Evolutionary conservation across 1,140 invertebrate species (phyloP), one percentile per base, ranked within the genome.

Genomic region (Bilobella aurantiaca): DNA sequence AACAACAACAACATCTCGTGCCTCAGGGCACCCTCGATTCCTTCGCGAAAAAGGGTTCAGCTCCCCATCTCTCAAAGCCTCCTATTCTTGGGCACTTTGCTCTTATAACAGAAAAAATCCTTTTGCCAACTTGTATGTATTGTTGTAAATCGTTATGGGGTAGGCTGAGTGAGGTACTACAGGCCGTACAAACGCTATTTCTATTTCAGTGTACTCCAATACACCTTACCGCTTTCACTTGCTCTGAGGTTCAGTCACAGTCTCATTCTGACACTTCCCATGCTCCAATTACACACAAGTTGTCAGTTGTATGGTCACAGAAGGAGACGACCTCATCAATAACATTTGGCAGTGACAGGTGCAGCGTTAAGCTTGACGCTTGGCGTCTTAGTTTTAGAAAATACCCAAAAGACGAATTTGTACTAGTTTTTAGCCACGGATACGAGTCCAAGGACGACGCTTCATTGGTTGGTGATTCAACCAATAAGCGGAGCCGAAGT

Each of bases 241-340:
- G 3, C 23, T 14, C 49, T n/a, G n/a, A n/a, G n/a, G n/a, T n/a
- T n/a, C 5, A 53, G 49, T 16, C 49, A 53, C 49, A 53, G 49
- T 53, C 49, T 53, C 23, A 53, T 53, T 53, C 49, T 53, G 12
- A 53, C 49, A 23, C 49, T 53, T 53, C 49, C 49, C 49, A 53
- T 53, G 49, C 49, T 53, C 49, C 23, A 53, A 5, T 18, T 53
- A 18, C 23, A 16, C 21, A 53, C 49, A 5, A 12, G 23, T 18
- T 53, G 14, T 42, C 34, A 42, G 34, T 42, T 42, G n/a, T 42
- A 42, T 42, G 8, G 8, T 8, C 34, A 42, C 34, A 42, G 34
- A 12, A 42, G 34, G 34, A 18, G 8, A 12, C 18, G 18, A 18
- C 18, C 18, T 8, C 8, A 42, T 8, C 34, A 8, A 8, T 42